phyloP scores from a whole-genome alignment of 2,797 vertebrate species.

The Thamnophis elegans region DNA sequence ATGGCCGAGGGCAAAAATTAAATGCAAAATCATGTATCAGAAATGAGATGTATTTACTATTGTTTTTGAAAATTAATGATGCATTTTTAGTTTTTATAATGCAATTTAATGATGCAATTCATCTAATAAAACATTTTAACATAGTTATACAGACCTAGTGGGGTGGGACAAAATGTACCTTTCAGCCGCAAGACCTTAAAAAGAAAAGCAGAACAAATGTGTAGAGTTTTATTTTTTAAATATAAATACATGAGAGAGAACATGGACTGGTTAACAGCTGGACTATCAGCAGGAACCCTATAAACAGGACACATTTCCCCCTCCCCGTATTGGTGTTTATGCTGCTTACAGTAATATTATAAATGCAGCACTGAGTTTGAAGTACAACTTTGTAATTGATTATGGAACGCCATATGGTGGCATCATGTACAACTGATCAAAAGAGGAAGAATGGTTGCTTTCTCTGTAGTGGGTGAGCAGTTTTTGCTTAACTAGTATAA shows the following conservation, averaged over 20 bases:
- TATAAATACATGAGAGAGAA: constrained; percentile 48
- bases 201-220: constrained; percentile 53
- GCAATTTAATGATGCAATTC: constrained; percentile 99
- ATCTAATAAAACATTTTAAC: constrained; percentile 93
- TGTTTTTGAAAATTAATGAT: constrained; percentile 99
- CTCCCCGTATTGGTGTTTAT: constrained; percentile 60
- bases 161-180: constrained; percentile 85
- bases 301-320: constrained; percentile 67
- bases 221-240: constrained; percentile 73
- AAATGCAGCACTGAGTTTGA: constrained; percentile 62
- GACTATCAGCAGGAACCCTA: constrained; percentile 64
- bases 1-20: constrained; percentile 86
- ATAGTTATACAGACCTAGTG: constrained; percentile 85
- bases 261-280: constrained; percentile 62
- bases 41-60: constrained; percentile 92
- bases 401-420: constrained; percentile 60
- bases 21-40: constrained; percentile 87
- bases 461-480: constrained; percentile 28
- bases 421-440: constrained; percentile 59
- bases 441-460: constrained; percentile 45
- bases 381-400: constrained; percentile 61
- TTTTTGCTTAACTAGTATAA: constrained; percentile 50
- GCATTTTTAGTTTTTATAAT: constrained; percentile 99
- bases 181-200: constrained; percentile 61
- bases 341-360: constrained; percentile 52